These are phyloP conservation scores for Dermatemys mawii DNA, from an alignment of 2,113 vertebrate species.

Conservation along the genomic window DNA sequence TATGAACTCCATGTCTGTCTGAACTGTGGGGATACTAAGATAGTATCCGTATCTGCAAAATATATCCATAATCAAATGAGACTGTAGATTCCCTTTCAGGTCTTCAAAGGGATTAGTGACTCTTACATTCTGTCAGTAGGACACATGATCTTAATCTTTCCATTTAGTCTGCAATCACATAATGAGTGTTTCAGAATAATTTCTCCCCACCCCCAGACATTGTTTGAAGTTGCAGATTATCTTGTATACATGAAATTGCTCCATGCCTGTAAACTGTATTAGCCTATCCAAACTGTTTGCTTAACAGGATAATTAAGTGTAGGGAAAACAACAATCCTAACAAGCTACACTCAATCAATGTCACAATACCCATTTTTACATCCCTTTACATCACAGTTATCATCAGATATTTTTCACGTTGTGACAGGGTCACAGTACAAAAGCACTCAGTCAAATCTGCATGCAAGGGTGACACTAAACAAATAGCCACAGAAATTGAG, in stretches of 20 bases:
- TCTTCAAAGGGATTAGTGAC: conserved; percentile 32
- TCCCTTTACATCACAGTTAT: not conserved
- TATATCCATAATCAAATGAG: not conserved
- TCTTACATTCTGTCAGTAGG: not conserved
- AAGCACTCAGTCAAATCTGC: not conserved
- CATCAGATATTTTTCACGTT: not conserved
- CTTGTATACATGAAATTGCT: not conserved
- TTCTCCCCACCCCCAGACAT: not conserved
- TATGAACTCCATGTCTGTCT: not conserved
- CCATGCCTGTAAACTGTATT: not conserved
- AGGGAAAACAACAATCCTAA: not conserved
- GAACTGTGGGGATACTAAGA: not conserved
- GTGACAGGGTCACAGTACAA: not conserved
- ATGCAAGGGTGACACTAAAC: not conserved
- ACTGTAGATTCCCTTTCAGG: not conserved
- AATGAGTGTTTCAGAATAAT: not conserved
- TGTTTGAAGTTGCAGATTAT: not conserved
- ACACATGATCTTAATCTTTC: not conserved
- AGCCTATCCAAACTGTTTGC: not conserved
- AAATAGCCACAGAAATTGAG: not conserved
- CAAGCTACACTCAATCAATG: not conserved
- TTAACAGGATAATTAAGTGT: conserved; percentile 19
- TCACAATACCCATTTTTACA: not conserved
- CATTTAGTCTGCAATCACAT: conserved; percentile 26
- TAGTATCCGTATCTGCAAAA: not conserved